phyloP scores from a whole-genome alignment of 2,797 vertebrate species.

The Lithobates sylvaticus region DNA sequence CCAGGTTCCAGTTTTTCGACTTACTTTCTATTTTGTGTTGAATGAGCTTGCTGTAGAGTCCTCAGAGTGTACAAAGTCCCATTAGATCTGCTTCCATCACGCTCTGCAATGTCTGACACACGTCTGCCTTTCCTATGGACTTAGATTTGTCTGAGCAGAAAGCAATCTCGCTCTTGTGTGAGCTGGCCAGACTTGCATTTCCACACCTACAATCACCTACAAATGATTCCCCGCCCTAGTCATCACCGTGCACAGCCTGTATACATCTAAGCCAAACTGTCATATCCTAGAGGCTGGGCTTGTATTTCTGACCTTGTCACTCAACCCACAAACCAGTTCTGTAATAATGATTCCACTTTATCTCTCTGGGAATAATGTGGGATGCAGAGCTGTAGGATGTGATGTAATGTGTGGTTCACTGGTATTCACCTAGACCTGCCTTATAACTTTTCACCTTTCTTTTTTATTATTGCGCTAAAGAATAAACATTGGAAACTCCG shows the following conservation, averaged over 20 bases:
- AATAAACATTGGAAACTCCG: not conserved
- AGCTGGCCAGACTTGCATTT: slow-evolving; percentile 32
- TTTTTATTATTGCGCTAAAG: not conserved
- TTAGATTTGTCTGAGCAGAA: not conserved
- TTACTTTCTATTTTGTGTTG: slow-evolving; percentile 31
- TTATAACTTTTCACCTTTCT: not conserved
- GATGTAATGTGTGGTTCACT: slow-evolving; percentile 33
- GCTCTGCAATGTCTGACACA: not conserved
- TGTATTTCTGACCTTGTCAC: slow-evolving; percentile 37
- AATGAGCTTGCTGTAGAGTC: not conserved
- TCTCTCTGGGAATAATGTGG: slow-evolving; percentile 46
- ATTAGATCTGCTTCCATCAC: not conserved
- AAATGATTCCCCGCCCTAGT: slow-evolving; percentile 42
- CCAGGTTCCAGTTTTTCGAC: slow-evolving; percentile 16
- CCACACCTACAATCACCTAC: slow-evolving; percentile 32
- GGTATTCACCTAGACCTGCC: not conserved
- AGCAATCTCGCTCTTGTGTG: not conserved
- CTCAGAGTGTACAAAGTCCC: not conserved
- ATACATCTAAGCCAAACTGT: slow-evolving; percentile 25
- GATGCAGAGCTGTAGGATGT: not conserved
- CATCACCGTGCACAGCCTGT: slow-evolving; percentile 1
- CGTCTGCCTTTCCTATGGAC: not conserved
- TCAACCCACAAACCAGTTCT: slow-evolving; percentile 54
- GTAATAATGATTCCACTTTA: slow-evolving; percentile 2
- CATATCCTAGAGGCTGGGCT: slow-evolving; percentile 36